A percentile compares a stretch with the other conserved stretches of the same genome.
Evolutionary conservation across 2,113 vertebrate genomes (phyloP).

Genomic region (Pavo muticus): DNA sequence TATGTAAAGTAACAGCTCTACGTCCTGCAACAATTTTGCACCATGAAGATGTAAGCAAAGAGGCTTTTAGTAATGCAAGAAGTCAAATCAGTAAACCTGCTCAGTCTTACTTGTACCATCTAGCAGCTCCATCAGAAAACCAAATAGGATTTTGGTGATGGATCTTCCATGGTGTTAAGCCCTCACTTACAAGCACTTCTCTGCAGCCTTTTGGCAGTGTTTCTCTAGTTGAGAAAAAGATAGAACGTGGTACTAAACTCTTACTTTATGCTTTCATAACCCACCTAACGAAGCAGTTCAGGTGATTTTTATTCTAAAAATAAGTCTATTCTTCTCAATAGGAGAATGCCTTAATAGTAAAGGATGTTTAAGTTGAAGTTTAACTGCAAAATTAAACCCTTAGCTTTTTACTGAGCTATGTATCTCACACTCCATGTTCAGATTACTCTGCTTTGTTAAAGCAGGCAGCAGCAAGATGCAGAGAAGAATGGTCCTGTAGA

Average conservation of each 20-base stretch:
- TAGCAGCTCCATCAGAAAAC: neutral
- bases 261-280: constrained; percentile 17
- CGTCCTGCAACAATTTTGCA: neutral
- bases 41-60: neutral
- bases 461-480: neutral
- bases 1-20: constrained; percentile 1
- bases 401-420: neutral
- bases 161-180: constrained; percentile 13
- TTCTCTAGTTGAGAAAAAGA: constrained; percentile 35
- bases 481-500: neutral
- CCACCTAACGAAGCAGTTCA: constrained; percentile 5
- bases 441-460: neutral
- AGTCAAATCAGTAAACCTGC: neutral
- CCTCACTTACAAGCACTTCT: neutral
- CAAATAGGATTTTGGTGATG: neutral
- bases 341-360: neutral
- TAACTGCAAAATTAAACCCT: neutral
- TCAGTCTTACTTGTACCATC: neutral
- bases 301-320: neutral
- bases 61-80: constrained; percentile 53
- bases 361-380: neutral
- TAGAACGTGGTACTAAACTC: neutral
- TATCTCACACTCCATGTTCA: neutral
- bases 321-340: neutral
- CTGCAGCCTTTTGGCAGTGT: neutral